Evolutionary conservation across 2,888 invertebrate species (phyloP), one percentile per base, ranked within the genome.

Genomic region (Phaedon cochleariae): DNA sequence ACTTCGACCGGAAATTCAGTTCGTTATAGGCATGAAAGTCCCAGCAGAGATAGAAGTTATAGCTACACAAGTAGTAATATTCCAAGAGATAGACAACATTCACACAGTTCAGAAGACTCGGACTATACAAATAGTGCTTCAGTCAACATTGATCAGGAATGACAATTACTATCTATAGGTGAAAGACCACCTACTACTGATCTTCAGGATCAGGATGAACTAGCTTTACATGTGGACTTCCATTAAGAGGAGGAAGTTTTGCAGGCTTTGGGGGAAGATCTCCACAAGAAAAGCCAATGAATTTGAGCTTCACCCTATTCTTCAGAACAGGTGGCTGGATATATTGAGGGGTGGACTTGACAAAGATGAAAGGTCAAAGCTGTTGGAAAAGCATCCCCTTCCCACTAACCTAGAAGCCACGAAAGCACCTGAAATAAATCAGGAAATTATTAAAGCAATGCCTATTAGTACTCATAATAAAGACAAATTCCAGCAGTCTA

Each of bases 111-210:
- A 21, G 21, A 21, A 49, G 22, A 49, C 12, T 6, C 22, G 21
- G 20, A 51, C 51, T 51, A 21, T 22, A 51, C 26, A 41, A 12
- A 17, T 12, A 41, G 17, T 15, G 17, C 41, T 17, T 12, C 17
- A 4, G 17, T 41, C 41, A 15, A 41, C 41, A 10, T 12, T 15
- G 17, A 17, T 17, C 17, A 41, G 41, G 26, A 26, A 10, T 41
- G 5, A 41, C 41, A 41, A 41, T 17, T 41, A 4, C 41, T 17
- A 41, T 46, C 10, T 46, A 46, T 18, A 46, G 10, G 52, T 53
- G 52, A 18, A 53, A 53, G 10, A 53, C 31, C 34, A 53, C 52
- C 51, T 51, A 6, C 15, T n/a, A 51, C 26, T 26, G 26, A n/a
- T 10, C 18, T 20, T 15, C 22, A 26, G 26, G 12, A 15, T 15